phyloP scores from a whole-genome alignment of 1,140 invertebrate species.

The Rhyacophila brunnea region DNA sequence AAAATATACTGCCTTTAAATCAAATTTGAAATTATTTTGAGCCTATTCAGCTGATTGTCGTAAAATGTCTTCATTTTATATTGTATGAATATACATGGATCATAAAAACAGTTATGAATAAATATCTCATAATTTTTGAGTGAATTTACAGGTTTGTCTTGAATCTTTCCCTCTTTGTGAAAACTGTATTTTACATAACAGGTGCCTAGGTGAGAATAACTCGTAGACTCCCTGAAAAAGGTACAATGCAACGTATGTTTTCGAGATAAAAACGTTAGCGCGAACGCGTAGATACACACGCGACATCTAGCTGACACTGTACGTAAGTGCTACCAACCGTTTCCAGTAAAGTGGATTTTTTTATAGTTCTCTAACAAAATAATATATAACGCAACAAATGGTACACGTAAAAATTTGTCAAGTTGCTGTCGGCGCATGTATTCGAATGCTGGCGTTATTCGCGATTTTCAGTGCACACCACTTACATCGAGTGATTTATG shows the following conservation, averaged over 20 bases:
- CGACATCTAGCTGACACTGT: neutral
- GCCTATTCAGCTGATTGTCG: no score
- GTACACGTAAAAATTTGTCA: neutral
- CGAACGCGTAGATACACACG: slow-evolving; percentile 20
- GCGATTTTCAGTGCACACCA: no score
- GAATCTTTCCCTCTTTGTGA: slow-evolving; percentile 25
- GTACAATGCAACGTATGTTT: neutral
- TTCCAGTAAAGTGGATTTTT: slow-evolving; percentile 13
- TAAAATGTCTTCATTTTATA: no score
- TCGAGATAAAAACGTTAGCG: slow-evolving; percentile 21
- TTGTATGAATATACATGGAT: neutral
- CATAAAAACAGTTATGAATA: slow-evolving; percentile 21
- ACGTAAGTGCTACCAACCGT: slow-evolving; percentile 3
- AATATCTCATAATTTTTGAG: slow-evolving; percentile 23
- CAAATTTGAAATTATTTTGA: no score
- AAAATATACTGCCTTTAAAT: no score
- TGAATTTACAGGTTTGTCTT: slow-evolving; percentile 21
- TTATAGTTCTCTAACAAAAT: slow-evolving; percentile 11
- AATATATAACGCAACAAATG: neutral
- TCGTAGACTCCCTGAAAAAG: slow-evolving; percentile 9
- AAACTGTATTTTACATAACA: slow-evolving; percentile 30
- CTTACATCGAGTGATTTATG: no score
- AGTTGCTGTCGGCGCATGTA: neutral
- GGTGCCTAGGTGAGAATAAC: slow-evolving; percentile 28
- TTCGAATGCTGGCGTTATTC: no score